phyloP scores from a whole-genome alignment of 1,140 invertebrate genomes.

The Bombus soroeensis region DNA sequence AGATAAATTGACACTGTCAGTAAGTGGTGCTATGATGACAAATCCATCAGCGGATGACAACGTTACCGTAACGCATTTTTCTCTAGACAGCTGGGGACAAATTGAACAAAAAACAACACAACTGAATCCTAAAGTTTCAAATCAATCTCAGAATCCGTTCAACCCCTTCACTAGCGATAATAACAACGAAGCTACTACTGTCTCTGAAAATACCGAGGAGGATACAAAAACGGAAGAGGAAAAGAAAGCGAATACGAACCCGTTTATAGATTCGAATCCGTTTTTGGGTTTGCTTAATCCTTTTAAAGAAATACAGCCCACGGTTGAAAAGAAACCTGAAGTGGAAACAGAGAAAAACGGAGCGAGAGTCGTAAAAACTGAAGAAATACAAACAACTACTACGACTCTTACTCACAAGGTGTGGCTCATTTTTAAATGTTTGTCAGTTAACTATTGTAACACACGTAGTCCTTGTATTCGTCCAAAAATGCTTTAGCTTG shows the following conservation, averaged over 20 bases:
- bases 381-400: conserved; percentile 78
- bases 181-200: conserved; percentile 55
- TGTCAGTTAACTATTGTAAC: conserved; percentile 37
- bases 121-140: conserved; percentile 76
- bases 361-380: conserved; percentile 76
- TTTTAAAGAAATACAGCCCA: conserved; percentile 76
- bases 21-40: conserved; percentile 78
- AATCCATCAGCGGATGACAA: conserved; percentile 76
- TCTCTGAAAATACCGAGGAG: conserved; percentile 60
- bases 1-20: conserved; percentile 88
- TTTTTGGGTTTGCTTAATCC: conserved; percentile 81
- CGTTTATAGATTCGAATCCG: conserved; percentile 84
- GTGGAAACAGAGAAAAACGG: conserved; percentile 64
- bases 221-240: conserved; percentile 72
- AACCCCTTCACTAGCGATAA: conserved; percentile 78
- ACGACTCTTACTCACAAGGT: conserved; percentile 79
- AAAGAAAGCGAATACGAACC: conserved; percentile 82
- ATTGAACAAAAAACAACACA: conserved; percentile 81
- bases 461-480: conserved; percentile 24
- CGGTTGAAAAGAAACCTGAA: conserved; percentile 68
- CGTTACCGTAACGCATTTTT: conserved; percentile 82
- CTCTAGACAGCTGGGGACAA: conserved; percentile 80
- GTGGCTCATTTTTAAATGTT: conserved; percentile 63
- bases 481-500: conserved; percentile 26
- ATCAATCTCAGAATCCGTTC: conserved; percentile 80